Evolutionary conservation across 2,113 vertebrate species (phyloP).

Genomic region (Mohoua ochrocephala): DNA sequence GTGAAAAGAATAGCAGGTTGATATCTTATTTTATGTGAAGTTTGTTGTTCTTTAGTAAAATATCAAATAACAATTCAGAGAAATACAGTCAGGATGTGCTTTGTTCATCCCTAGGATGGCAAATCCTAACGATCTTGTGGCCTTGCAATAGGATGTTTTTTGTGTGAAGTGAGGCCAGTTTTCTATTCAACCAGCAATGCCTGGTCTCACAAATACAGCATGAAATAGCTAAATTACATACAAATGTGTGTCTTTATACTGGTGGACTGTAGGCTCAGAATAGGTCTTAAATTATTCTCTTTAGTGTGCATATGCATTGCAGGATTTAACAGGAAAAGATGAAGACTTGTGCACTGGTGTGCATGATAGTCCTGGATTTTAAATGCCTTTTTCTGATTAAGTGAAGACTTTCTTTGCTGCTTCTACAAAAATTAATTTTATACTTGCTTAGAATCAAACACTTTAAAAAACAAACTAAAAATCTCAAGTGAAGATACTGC

Average conservation of each 20-base stretch:
- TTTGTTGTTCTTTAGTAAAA: background rate
- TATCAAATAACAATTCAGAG: background rate
- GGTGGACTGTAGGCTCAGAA: background rate
- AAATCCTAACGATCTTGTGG: background rate
- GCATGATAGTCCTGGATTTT: background rate
- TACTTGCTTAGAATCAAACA: background rate
- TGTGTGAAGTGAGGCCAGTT: background rate
- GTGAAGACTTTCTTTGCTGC: background rate
- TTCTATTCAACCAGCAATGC: background rate
- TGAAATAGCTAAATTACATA: accelerated
- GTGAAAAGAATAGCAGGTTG: background rate
- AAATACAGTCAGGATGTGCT: background rate
- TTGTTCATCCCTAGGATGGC: background rate
- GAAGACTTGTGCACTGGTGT: background rate
- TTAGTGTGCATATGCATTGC: background rate
- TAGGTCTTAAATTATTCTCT: background rate
- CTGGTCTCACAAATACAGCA: background rate
- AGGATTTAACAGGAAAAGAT: background rate
- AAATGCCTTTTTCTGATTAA: background rate
- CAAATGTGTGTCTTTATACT: background rate
- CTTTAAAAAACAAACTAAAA: background rate
- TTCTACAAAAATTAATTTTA: background rate
- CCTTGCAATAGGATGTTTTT: background rate
- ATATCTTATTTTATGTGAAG: background rate
- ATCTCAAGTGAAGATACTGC: background rate